Evolutionary conservation across 2,113 vertebrate genomes (phyloP), one percentile per base, ranked within the genome.

Genomic region (Paracanthobrama guichenoti): DNA sequence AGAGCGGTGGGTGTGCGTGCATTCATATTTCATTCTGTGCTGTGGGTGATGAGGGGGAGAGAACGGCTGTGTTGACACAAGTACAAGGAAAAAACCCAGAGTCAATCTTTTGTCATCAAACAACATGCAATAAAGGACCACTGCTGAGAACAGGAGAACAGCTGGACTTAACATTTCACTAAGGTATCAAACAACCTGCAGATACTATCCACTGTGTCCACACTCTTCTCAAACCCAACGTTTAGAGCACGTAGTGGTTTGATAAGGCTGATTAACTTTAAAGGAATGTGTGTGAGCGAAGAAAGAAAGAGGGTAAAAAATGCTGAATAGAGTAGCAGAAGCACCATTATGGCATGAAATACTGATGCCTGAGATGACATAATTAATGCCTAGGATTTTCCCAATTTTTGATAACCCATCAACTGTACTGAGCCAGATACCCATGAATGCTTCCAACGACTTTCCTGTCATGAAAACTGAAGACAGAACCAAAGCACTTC

Each of bases 61-160:
- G 28, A 82, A 39, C 22, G 39, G 44, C 46, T 28, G 78, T 85
- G 83, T 78, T 86, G 87, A 89, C 77, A 83, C 53, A 73, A 42
- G 26, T 35, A 67, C 28, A 44, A 79, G 67, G 20, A 66, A 77
- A 83, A 67, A 46, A n/a, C 3, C 20, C 42, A 67, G 72, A 72
- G 78, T 42, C 31, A 2, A 46, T 44, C 42, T 82, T 85, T 77
- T 66, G 22, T 82, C 46, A 31, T 85, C 44, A 82, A 73, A 14
- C 18, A 24, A 60, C 44, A 79, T 20, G 14, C 59, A 67, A 53
- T 66, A 79, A 86, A 79, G 26, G 76, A 71, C 50, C 69, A 72
- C 75, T 83, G 48, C 77, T 46, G 39, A 79, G 76, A 79, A 42
- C 60, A 66, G 44, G 46, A 69, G 46, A 81, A 69, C 64, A 71